Evolutionary conservation across 2,113 vertebrate genomes (phyloP), one percentile per base, ranked within the genome.

Genomic region (Alethe diademata): DNA sequence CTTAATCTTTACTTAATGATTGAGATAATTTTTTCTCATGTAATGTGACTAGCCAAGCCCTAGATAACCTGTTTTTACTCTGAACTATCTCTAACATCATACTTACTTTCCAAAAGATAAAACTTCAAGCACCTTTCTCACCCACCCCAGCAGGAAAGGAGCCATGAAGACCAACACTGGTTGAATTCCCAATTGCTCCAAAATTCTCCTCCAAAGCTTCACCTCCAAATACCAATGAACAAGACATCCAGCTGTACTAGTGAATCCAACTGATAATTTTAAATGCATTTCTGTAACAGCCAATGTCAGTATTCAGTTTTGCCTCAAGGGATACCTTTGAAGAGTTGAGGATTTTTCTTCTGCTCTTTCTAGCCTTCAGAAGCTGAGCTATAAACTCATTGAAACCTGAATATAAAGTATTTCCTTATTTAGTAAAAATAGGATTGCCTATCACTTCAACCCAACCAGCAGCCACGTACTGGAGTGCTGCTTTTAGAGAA

Each of bases 351-450:
- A 84, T 93, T 92, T 92, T 84, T 42, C 47, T 90, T 58, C 47
- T 74, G 17, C 62, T 73, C 40, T 54, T 93, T 66, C 57, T 36
- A 83, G 54, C 23, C 57, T 88, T 88, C 72, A 84, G 73, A 94
- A 90, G 47, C 54, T 88, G 47, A 90, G 64, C 45, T 94, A 79
- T 88, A 85, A 93, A 88, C 25, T 75, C 60, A 81, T 0, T 75
- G 76, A 93, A 96, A 88, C 19, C 56, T 40, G 33, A 82, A 81
- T 61, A 70, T 54, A 89, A 96, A 96, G 65, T 58, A 28, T 14
- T 86, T 79, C 31, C 35, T 79, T 90, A 82, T 92, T 88, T 84
- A 62, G 33, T 62, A 87, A 81, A 93, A 92, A 69, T 50, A 85
- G 45, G 65, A 89, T 29, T 53, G n/a, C 50, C 48, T 73, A 88